A percentile compares a stretch with the other conserved stretches of the same genome.
These are phyloP conservation scores for Perithous albicinctus DNA, from an alignment of 2,888 invertebrate genomes.

Conservation along the genomic window DNA sequence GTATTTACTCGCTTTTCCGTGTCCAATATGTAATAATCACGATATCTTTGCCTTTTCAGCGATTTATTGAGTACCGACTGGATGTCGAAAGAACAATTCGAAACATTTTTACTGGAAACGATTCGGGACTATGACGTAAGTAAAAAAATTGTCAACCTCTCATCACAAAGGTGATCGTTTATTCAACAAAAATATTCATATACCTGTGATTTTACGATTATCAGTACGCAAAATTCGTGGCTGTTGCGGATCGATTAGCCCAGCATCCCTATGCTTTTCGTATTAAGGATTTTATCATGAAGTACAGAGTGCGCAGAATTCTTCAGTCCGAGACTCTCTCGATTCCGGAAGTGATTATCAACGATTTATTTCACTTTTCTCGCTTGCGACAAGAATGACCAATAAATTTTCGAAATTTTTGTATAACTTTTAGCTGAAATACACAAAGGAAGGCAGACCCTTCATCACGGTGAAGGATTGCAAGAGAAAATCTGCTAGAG, in stretches of 20 bases:
- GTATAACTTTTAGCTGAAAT: constrained; percentile 85
- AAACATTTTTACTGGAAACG: constrained; percentile 88
- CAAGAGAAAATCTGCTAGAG: constrained; percentile 90
- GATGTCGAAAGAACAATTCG: constrained; percentile 89
- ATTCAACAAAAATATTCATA: neutral
- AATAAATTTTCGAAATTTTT: neutral
- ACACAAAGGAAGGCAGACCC: constrained; percentile 90
- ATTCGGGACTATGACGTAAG: constrained; percentile 88
- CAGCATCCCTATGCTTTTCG: constrained; percentile 90
- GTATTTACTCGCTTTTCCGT: too few relatives aligned
- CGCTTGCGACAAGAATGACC: neutral
- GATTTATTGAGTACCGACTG: constrained; percentile 87
- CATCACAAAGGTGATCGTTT: neutral
- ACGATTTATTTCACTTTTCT: neutral
- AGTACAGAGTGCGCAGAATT: constrained; percentile 88
- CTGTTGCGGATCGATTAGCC: constrained; percentile 90
- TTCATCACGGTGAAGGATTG: constrained; percentile 87
- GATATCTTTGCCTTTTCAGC: constrained; percentile 82
- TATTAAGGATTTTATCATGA: constrained; percentile 90
- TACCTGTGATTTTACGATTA: constrained; percentile 64
- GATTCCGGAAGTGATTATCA: constrained; percentile 86
- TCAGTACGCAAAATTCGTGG: constrained; percentile 90
- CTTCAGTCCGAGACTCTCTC: constrained; percentile 87
- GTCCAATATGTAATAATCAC: too few relatives aligned
- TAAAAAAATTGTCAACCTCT: too few relatives aligned